phyloP scores from a whole-genome alignment of 1,140 invertebrate genomes.

The Amphibalanus amphitrite region DNA sequence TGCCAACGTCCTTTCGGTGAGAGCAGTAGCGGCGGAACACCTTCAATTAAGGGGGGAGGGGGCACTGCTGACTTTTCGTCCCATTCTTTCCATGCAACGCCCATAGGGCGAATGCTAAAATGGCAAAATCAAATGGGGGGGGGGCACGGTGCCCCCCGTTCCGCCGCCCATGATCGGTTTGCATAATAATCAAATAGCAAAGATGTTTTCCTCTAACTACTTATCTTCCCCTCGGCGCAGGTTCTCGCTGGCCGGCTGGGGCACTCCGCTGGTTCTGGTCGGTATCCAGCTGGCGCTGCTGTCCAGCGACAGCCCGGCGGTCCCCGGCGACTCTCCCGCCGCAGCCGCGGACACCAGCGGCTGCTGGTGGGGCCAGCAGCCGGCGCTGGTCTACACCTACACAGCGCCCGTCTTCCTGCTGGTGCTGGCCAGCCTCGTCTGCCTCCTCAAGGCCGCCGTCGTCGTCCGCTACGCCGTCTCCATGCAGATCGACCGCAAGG shows the following conservation, averaged over 20 bases:
- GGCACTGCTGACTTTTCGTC: too few relatives aligned
- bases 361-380: slow-evolving; percentile 4
- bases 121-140: too few relatives aligned
- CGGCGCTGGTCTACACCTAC: slow-evolving; percentile 27
- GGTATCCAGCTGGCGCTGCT: neutral
- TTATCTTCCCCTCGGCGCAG: neutral
- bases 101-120: too few relatives aligned
- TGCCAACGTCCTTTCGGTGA: too few relatives aligned
- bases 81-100: too few relatives aligned
- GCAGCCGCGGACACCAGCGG: too few relatives aligned
- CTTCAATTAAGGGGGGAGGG: too few relatives aligned
- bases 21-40: too few relatives aligned
- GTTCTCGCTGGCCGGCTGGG: neutral
- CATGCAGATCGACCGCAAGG: slow-evolving; percentile 20
- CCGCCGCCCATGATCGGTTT: too few relatives aligned
- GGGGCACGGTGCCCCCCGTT: too few relatives aligned
- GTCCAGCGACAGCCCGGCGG: neutral
- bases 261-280: neutral
- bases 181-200: too few relatives aligned
- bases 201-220: too few relatives aligned
- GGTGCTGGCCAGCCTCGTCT: slow-evolving; percentile 26
- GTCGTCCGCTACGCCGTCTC: slow-evolving; percentile 26
- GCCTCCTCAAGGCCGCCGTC: slow-evolving; percentile 30
- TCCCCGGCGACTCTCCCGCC: neutral
- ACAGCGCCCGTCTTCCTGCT: slow-evolving; percentile 27